Percentiles rank a stretch among this genome's conserved stretches.
phyloP scores from a whole-genome alignment of 2,797 vertebrate species.

The Leptatherina wallacei region DNA sequence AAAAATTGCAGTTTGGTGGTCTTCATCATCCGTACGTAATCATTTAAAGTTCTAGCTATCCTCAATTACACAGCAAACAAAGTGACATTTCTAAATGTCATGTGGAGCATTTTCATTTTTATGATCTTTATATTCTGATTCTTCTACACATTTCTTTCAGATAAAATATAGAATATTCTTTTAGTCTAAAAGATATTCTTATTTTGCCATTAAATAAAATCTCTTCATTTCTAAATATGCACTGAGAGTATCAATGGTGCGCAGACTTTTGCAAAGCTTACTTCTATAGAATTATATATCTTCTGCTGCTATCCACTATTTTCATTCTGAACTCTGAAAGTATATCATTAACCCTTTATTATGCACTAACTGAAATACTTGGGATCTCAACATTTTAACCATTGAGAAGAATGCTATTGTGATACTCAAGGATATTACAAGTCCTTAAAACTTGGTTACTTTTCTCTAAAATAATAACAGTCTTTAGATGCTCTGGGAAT shows the following conservation, averaged over 20 bases:
- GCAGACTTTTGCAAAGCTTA: not conserved
- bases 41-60: conserved; percentile 6
- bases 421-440: no score
- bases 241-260: not conserved
- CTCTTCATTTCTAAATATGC: not conserved
- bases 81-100: conserved; percentile 43
- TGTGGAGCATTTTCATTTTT: not conserved
- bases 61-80: conserved; percentile 23
- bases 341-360: conserved; percentile 5
- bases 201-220: conserved; percentile 13
- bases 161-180: conserved; percentile 14
- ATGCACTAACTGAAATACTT: no score
- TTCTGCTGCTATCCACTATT: conserved; percentile 14
- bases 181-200: conserved; percentile 5
- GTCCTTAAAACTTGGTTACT: no score
- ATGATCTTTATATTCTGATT: not conserved
- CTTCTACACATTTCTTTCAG: conserved; percentile 2
- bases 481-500: conserved; percentile 44
- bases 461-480: no score
- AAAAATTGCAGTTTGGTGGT: conserved; percentile 54
- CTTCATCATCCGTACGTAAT: conserved; percentile 8
- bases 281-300: not conserved
- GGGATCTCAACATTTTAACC: no score
- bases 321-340: conserved; percentile 20
- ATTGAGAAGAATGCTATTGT: no score